These are phyloP conservation scores for Chesias legatella DNA, from an alignment of 2,888 invertebrate genomes.

Conservation along the genomic window DNA sequence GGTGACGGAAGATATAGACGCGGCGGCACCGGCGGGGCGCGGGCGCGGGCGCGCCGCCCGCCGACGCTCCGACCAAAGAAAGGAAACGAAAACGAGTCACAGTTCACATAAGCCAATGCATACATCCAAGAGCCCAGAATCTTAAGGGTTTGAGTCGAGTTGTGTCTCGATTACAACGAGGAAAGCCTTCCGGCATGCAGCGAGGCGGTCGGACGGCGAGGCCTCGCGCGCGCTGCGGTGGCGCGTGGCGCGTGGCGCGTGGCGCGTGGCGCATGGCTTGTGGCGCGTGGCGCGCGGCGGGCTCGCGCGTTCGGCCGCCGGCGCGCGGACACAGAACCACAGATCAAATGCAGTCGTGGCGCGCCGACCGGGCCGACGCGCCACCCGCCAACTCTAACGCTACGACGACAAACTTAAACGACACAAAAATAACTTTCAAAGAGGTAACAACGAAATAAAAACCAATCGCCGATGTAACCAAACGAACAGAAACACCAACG, in stretches of 20 bases:
- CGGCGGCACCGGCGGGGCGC: slow-evolving; percentile 64
- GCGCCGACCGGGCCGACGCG: slow-evolving; percentile 61
- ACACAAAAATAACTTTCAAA: slow-evolving; percentile 63
- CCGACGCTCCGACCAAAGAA: slow-evolving; percentile 72
- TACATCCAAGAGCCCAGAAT: slow-evolving; percentile 81
- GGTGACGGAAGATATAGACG: slow-evolving; percentile 70
- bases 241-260: slow-evolving; percentile 7
- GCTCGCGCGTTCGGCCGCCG: slow-evolving; percentile 50
- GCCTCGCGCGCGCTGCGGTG: slow-evolving; percentile 19
- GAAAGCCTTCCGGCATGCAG: slow-evolving; percentile 78
- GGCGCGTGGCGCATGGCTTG: slow-evolving; percentile 45
- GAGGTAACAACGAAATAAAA: slow-evolving; percentile 55
- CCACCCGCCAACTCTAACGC: slow-evolving; percentile 74
- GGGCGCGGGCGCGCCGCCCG: slow-evolving; percentile 48
- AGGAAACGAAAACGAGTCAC: slow-evolving; percentile 81
- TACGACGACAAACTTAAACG: slow-evolving; percentile 76
- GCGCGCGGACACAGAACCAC: slow-evolving; percentile 77
- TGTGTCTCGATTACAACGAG: slow-evolving; percentile 75
- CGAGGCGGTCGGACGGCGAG: slow-evolving; percentile 65
- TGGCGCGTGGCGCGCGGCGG: slow-evolving; percentile 31
- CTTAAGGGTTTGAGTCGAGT: slow-evolving; percentile 79
- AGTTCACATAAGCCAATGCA: slow-evolving; percentile 81
- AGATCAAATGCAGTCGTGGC: slow-evolving; percentile 79
- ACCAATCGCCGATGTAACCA: slow-evolving; percentile 73
- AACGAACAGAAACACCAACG: slow-evolving; percentile 77